phyloP scores from a whole-genome alignment of 2,888 invertebrate genomes.

The Acrobeloides nanus region DNA sequence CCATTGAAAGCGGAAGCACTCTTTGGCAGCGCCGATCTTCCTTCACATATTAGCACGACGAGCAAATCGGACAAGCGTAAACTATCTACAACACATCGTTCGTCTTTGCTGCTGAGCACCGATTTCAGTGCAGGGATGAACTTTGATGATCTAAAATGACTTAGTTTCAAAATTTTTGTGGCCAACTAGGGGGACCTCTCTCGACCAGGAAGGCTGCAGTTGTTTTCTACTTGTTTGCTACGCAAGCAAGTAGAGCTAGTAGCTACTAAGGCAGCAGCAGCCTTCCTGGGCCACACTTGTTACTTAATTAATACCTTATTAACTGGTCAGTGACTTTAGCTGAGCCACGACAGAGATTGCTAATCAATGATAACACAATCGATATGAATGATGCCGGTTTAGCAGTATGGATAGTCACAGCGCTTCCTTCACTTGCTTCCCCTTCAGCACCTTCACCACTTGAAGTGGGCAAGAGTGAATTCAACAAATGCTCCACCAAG shows the following conservation, averaged over 20 bases:
- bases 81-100: slow-evolving; percentile 78
- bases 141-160: slow-evolving; percentile 34
- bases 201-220: no score
- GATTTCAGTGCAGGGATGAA: slow-evolving; percentile 37
- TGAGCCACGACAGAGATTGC: slow-evolving; percentile 89
- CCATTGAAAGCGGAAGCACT: slow-evolving; percentile 1
- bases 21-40: slow-evolving; percentile 29
- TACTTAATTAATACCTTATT: no score
- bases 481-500: slow-evolving; percentile 77
- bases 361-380: slow-evolving; percentile 87
- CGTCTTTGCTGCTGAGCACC: slow-evolving; percentile 46
- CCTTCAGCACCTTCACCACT: slow-evolving; percentile 1
- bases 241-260: no score
- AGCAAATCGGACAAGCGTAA: slow-evolving; percentile 92
- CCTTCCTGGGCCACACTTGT: no score
- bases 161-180: not conserved
- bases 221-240: no score
- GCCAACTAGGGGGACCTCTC: no score
- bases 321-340: slow-evolving; percentile 75
- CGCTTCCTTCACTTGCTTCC: no score
- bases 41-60: slow-evolving; percentile 86
- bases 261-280: no score
- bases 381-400: slow-evolving; percentile 63
- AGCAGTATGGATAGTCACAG: slow-evolving; percentile 36
- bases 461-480: slow-evolving; percentile 66